Evolutionary conservation across 2,113 vertebrate species (phyloP), one percentile per base, ranked within the genome.

Genomic region (Zapornia atra): DNA sequence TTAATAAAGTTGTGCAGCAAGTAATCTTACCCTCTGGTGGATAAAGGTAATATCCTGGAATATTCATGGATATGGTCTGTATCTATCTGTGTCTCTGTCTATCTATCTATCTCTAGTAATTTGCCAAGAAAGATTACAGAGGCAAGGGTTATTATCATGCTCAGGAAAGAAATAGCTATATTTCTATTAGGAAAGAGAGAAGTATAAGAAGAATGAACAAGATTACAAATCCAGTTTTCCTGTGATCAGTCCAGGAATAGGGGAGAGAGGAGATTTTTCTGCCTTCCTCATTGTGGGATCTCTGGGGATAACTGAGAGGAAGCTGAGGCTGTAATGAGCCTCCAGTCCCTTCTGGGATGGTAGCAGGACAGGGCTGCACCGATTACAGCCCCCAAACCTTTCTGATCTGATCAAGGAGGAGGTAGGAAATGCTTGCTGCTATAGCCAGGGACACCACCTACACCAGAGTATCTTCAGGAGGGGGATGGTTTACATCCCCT

Each of bases 311-410:
- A 26, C 10, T 11, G 40, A 51, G 71, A 77, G 8, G 10, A 42
- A 81, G 22, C 4, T 24, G 66, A 40, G 21, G 36, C 42, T 82
- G 33, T 9, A 9, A 44, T 9, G 16, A 60, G 15, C 59, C 34
- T 59, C 38, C 38, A 53, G 36, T 14, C 12, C 44, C 48, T 48
- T 34, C 31, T 50, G 36, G 60, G 46, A 11, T 3, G 7, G 16
- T 1, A n/a, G 42, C 6, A 36, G 53, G 25, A 42, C 29, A n/a
- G 57, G 33, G 36, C 13, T 84, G 63, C 24, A 31, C 12, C 0
- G 12, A 2, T 3, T 2, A 0, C 13, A 69, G 31, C 28, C 31
- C 26, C 42, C 34, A 10, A 4, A 18, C 28, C 63, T 29, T 0
- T 0, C 8, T 19, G n/a, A 31, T 29, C 14, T 65, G 59, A 61